phyloP scores from a whole-genome alignment of 35 echinoderm and acorn worm genomes.

The Hemicentrotus pulcherrimus region DNA sequence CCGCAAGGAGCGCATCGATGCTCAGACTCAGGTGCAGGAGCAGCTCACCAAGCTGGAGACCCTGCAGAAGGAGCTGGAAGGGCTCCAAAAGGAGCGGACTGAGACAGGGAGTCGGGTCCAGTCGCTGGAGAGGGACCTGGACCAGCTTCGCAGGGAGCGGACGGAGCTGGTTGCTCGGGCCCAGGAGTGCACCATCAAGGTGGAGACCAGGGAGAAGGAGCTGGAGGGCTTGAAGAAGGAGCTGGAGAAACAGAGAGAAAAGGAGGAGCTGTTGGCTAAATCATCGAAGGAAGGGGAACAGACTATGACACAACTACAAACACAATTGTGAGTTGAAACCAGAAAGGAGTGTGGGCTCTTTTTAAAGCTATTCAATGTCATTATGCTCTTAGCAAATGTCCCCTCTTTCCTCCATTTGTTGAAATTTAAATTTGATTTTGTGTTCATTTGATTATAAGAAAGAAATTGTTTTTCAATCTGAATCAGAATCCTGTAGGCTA shows the following conservation, averaged over 20 bases:
- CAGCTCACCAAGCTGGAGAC: conserved; percentile 72
- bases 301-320: conserved; percentile 52
- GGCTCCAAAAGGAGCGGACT: conserved; percentile 52
- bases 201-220: conserved; percentile 64
- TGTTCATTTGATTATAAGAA: too few relatives aligned
- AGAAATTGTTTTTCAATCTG: too few relatives aligned
- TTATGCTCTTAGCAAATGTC: too few relatives aligned
- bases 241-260: conserved; percentile 57
- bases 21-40: conserved; percentile 65
- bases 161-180: conserved; percentile 70
- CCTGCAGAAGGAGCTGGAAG: conserved; percentile 51
- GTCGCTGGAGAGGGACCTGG: conserved; percentile 66
- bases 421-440: too few relatives aligned
- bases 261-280: conserved; percentile 53
- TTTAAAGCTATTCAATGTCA: too few relatives aligned
- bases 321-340: conserved; percentile 73
- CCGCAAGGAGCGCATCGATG: conserved; percentile 57
- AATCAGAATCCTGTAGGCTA: too few relatives aligned
- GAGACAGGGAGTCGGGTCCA: neutral
- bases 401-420: too few relatives aligned
- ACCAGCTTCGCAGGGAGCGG: conserved; percentile 75
- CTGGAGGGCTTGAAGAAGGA: conserved; percentile 60
- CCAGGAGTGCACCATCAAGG: conserved; percentile 82
- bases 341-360: neutral
- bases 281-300: conserved; percentile 56